Base-by-base conservation (phyloP, 2,888 invertebrate genomes). In the Nezara viridula region DNA sequence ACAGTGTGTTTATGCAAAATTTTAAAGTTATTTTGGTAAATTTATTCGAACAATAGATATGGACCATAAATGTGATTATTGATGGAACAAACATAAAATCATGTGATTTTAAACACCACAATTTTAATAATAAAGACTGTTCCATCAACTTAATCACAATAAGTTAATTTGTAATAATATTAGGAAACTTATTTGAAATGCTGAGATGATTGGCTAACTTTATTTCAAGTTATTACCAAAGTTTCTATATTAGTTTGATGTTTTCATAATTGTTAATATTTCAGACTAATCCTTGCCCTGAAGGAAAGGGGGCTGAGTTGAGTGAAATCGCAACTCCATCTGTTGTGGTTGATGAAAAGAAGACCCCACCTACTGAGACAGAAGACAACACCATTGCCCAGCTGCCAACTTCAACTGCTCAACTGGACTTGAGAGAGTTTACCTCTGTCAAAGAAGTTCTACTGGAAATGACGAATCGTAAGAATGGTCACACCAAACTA, bases 401-500 rank as follows among this genome's bases (percentile, higher is more conserved):
- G 40, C 44, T 81, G 10, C 81, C 81, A n/a, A 32, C 66, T 19
- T 44, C 81, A 9, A 40, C 81, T 44, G 81, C 81, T 12, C 81
- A 81, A 14, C 10, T 81, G 44, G 81, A 81, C 81, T 44, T 81
- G 24, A 44, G 44, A 24, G 87, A 87, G 21, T 66, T 6, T 21
- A 27, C 44, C 27, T 87, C 87, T 27, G 60, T 87, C 32, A 87
- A 87, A 27, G 87, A 87, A 21, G 87, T 87, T 2, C 73, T 87
- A 32, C 73, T 87, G 4, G 87, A 87, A 44, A 87, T 87, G 87
- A 87, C 87, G 0, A 87, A 87, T 32, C 87, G 73, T n/a, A 87
- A 87, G 47, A 87, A 87, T 47, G 87, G 87, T 40, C 87, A 87
- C 24, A 47, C 60, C 44, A 87, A 87, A 32, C 73, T 87, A 24